Percentiles rank a stretch among this genome's conserved stretches.
phyloP scores from a whole-genome alignment of 2,888 invertebrate genomes.

The Argyra leucocephala region DNA sequence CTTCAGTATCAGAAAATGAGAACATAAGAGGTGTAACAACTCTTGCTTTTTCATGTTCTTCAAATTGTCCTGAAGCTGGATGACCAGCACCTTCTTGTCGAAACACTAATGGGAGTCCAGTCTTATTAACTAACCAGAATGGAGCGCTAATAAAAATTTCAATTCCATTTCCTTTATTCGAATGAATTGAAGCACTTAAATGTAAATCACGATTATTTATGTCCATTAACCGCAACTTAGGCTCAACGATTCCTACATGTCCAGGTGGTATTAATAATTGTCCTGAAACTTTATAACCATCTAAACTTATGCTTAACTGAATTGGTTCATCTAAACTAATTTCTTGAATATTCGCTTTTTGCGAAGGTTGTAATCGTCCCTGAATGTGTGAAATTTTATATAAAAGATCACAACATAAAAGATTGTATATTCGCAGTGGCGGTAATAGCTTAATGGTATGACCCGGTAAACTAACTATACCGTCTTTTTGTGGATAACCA shows the following conservation, averaged over 20 bases:
- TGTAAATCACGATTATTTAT: conserved; percentile 60
- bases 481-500: conserved; percentile 61
- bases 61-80: conserved; percentile 81
- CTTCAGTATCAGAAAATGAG: conserved; percentile 84
- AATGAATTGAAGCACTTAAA: conserved; percentile 58
- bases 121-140: conserved; percentile 93
- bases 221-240: conserved; percentile 67
- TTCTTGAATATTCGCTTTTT: conserved; percentile 50
- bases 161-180: conserved; percentile 52
- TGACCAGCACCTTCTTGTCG: conserved; percentile 72
- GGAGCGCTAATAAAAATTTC: conserved; percentile 69
- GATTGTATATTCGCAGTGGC: conserved; percentile 74
- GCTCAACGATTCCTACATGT: conserved; percentile 49
- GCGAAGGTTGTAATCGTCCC: conserved; percentile 45
- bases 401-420: conserved; percentile 73
- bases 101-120: conserved; percentile 91
- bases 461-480: conserved; percentile 51
- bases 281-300: conserved; percentile 70
- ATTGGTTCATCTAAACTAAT: conserved; percentile 47
- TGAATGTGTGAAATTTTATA: conserved; percentile 46
- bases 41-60: conserved; percentile 88
- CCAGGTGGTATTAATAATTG: conserved; percentile 49
- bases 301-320: conserved; percentile 67
- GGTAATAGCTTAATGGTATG: conserved; percentile 79
- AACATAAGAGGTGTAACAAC: conserved; percentile 88